Percentiles rank a stretch among this genome's conserved stretches.
Conservation (phyloP, 2,888 invertebrate species). For the Melanargia galathea region DNA sequence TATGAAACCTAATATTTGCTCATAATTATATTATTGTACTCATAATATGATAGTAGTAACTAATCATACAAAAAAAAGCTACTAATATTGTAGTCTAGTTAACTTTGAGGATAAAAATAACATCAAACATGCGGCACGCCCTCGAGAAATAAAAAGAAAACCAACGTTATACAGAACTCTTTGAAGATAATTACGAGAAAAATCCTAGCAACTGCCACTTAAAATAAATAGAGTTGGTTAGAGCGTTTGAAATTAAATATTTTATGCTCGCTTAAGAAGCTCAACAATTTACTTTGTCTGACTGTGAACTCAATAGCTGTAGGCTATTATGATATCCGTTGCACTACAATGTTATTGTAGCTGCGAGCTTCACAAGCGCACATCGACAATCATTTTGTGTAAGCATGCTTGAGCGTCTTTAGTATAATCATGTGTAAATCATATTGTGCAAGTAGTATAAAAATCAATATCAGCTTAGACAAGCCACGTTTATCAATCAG, state of each 20-base stretch:
- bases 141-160: slow-evolving; percentile 40
- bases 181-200: slow-evolving; percentile 35
- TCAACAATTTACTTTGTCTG: neutral
- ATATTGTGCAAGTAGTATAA: neutral
- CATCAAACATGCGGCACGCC: neutral
- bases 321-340: slow-evolving; percentile 1
- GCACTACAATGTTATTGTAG: neutral
- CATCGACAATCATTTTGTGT: neutral
- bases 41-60: neutral
- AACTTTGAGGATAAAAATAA: neutral
- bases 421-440: neutral
- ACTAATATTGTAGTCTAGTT: neutral
- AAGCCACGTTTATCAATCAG: too few species aligned
- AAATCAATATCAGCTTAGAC: too few species aligned
- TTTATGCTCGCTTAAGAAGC: neutral
- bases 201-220: slow-evolving; percentile 28
- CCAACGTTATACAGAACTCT: slow-evolving; percentile 35
- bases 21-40: too few species aligned
- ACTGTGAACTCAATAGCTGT: neutral
- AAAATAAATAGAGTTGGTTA: slow-evolving; percentile 5
- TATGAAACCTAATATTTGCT: neutral
- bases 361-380: neutral
- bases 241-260: slow-evolving; percentile 5
- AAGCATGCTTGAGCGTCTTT: neutral
- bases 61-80: neutral